Conservation (phyloP, 2,888 invertebrate species). For the Parapristionchus giblindavisi region DNA sequence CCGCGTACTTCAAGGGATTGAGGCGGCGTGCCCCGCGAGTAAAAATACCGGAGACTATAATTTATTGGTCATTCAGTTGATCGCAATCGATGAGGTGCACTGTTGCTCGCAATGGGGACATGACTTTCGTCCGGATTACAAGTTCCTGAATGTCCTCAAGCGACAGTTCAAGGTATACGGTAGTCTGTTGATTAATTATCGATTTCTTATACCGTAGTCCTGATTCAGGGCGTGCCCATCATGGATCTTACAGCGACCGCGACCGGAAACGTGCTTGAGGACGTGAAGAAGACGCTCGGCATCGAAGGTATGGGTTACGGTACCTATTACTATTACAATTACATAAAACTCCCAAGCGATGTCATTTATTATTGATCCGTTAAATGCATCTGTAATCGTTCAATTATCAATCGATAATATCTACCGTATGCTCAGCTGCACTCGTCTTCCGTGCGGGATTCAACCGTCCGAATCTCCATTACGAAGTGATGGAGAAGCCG, state of each 20-base stretch:
- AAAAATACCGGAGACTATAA: too few species aligned
- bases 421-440: constrained; percentile 71
- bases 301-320: constrained; percentile 79
- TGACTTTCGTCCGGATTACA: constrained; percentile 83
- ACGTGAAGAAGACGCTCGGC: constrained; percentile 86
- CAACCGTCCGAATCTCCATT: constrained; percentile 87
- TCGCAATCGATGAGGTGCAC: constrained; percentile 92
- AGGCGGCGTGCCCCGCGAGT: too few species aligned
- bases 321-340: too few species aligned
- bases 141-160: constrained; percentile 83
- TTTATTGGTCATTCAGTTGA: constrained; percentile 71
- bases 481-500: constrained; percentile 76
- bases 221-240: constrained; percentile 78
- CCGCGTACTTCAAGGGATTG: too few species aligned
- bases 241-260: constrained; percentile 91
- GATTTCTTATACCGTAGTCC: too few species aligned
- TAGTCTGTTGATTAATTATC: constrained; percentile 75
- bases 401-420: neutral
- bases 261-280: constrained; percentile 82
- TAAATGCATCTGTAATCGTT: too few species aligned
- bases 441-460: constrained; percentile 85
- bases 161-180: constrained; percentile 79
- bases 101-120: constrained; percentile 95
- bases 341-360: too few species aligned
- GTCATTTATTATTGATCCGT: too few species aligned